Conservation (phyloP, 1,140 invertebrate species). For the Tetraneura akinire region DNA sequence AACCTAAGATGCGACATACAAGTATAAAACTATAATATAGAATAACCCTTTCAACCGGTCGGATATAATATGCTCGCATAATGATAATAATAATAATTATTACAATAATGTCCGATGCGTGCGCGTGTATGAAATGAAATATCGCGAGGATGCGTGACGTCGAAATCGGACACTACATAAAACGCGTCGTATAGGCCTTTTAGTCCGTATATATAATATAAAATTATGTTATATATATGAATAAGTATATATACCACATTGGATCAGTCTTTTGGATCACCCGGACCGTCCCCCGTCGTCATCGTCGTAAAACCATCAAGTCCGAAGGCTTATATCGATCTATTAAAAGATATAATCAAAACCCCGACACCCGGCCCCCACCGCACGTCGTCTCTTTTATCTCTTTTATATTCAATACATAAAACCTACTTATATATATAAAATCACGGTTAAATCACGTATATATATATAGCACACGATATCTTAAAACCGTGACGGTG, state of each 20-base stretch:
- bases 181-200: conserved; percentile 18
- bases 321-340: conserved; percentile 28
- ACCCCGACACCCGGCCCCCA: not conserved
- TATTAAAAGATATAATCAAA: conserved; percentile 30
- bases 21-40: too few species aligned
- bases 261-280: too few species aligned
- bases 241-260: too few species aligned
- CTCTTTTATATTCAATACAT: conserved; percentile 3
- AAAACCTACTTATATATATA: too few species aligned
- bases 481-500: conserved; percentile 15
- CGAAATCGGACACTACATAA: conserved; percentile 35
- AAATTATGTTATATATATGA: too few species aligned
- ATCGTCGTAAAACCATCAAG: not conserved
- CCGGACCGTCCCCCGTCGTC: not conserved
- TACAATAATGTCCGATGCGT: not conserved
- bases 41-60: conserved; percentile 19
- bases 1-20: too few species aligned
- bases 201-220: too few species aligned
- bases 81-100: conserved; percentile 18
- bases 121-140: not conserved
- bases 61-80: not conserved
- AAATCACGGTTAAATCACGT: too few species aligned
- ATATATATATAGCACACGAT: not conserved
- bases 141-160: not conserved
- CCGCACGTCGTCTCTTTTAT: conserved; percentile 24